phyloP scores from a whole-genome alignment of 2,113 vertebrate genomes.

The Cyprinus carpio region DNA sequence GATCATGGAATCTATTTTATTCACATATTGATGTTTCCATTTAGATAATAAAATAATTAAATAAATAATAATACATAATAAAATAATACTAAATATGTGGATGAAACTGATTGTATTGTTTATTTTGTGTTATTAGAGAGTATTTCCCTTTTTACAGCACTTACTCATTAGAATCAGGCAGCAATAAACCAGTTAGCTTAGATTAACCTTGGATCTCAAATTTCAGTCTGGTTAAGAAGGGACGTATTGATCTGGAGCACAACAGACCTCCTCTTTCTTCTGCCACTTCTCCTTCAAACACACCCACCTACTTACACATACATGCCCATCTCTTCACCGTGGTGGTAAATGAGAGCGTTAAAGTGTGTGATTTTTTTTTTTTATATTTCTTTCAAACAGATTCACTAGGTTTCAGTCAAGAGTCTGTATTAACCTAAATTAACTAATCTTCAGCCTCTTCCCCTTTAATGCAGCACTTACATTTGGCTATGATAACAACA shows the following conservation, averaged over 20 bases:
- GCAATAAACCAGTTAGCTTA: constrained; percentile 65
- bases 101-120: neutral
- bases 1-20: neutral
- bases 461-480: too few relatives aligned
- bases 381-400: neutral
- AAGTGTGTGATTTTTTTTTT: neutral
- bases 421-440: neutral
- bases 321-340: neutral
- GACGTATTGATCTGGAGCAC: constrained; percentile 73
- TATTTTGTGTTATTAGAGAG: neutral
- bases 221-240: constrained; percentile 74
- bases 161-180: constrained; percentile 57
- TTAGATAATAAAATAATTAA: neutral
- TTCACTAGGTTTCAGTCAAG: neutral
- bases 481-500: too few relatives aligned
- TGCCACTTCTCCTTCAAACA: constrained; percentile 21
- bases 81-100: neutral
- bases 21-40: neutral
- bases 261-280: constrained; percentile 76
- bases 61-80: too few relatives aligned
- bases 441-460: neutral
- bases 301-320: neutral
- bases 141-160: neutral
- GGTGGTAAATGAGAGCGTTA: neutral
- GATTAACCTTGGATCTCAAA: constrained; percentile 77